Conservation (phyloP, 2,797 vertebrate species). For the Falco novaeseelandiae region DNA sequence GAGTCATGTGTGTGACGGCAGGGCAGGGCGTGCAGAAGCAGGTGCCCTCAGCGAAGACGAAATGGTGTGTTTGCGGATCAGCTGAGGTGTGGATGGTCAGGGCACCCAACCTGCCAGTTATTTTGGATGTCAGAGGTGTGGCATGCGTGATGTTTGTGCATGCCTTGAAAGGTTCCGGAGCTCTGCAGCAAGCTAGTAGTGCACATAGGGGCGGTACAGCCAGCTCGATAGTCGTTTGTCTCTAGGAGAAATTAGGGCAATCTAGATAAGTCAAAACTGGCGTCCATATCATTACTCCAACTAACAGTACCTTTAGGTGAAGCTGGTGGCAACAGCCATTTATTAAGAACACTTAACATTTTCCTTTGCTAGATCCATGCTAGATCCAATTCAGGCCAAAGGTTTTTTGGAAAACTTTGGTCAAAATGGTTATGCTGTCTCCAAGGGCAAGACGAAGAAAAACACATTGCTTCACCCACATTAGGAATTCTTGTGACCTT, state of each 20-base stretch:
- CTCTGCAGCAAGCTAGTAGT: background rate
- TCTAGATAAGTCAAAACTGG: background rate
- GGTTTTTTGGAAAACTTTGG: background rate
- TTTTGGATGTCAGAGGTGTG: background rate
- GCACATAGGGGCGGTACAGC: background rate
- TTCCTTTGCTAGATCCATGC: background rate
- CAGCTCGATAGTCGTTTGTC: background rate
- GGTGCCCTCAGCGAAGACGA: background rate
- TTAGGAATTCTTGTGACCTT: background rate
- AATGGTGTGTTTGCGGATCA: background rate
- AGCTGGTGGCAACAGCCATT: background rate
- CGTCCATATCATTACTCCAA: background rate
- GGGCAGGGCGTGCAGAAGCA: background rate
- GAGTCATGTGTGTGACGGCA: background rate
- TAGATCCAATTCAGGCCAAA: background rate
- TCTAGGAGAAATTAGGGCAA: background rate
- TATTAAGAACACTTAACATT: background rate
- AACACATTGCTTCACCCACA: rapidly evolving
- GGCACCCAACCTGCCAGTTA: background rate
- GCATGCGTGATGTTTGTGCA: background rate
- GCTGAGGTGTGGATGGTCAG: background rate
- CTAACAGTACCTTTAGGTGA: background rate
- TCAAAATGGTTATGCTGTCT: background rate
- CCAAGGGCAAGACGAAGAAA: background rate
- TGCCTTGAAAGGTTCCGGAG: background rate